Evolutionary conservation across 2,888 invertebrate species (phyloP), one percentile per base, ranked within the genome.

Genomic region (Laothoe populi): DNA sequence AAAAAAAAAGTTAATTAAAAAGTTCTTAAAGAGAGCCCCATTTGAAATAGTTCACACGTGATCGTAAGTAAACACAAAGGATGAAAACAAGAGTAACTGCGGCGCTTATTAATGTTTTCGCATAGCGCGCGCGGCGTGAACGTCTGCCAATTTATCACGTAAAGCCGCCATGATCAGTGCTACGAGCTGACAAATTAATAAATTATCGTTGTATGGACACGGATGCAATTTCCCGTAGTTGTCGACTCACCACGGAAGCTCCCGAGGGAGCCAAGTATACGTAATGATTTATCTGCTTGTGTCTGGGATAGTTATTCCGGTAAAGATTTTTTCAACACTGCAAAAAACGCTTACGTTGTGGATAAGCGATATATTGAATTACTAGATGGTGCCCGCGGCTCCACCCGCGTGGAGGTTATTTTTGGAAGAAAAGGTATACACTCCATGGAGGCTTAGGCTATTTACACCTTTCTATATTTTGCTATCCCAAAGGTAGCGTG

Each of bases 181-280:
- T 70, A 65, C 59, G 67, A 68, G 69, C 61, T 70, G 74, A 78
- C 77, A 80, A 83, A 85, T 86, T 83, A 82, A 82, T 83, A 82
- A 81, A 80, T 82, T 77, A 81, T 77, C 64, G 69, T 70, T 70
- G 63, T 72, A 70, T 70, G 72, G 67, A 77, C 78, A 76, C 68
- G 72, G 73, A 74, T 82, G 79, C 82, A 84, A 82, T 83, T 79
- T 81, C 75, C 76, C 70, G 70, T 71, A 70, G 70, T 70, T 73
- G 72, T 70, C 65, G 68, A 71, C 69, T 69, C 44, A 44, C 60
- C 66, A 8, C 64, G 63, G 67, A 65, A 69, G 59, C 70, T 68
- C 71, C 69, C 69, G 21, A 46, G 73, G 69, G 74, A 65, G 62
- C 63, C 63, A 61, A 70, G 62, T 62, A 61, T 58, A 40, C 26